A percentile compares a stretch with the other conserved stretches of the same genome.
phyloP scores from a whole-genome alignment of 1,140 invertebrate genomes.

The Sinella curviseta region DNA sequence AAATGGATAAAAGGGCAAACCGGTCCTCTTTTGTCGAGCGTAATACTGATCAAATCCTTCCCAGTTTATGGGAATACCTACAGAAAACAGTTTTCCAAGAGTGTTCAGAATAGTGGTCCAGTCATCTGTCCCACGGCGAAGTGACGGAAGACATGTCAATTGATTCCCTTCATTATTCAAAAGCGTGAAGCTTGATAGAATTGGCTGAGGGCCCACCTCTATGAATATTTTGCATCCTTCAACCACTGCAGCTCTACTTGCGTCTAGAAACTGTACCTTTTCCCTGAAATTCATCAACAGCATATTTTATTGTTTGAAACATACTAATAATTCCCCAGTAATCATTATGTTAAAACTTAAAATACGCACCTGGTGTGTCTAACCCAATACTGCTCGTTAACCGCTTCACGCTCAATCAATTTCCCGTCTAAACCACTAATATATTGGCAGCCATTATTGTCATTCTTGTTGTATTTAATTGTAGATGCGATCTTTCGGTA shows the following conservation, averaged over 20 bases:
- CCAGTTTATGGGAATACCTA: background rate
- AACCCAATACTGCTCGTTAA: background rate
- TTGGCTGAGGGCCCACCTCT: background rate
- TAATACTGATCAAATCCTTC: slow-evolving; percentile 10
- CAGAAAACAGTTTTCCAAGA: background rate
- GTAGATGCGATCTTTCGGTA: background rate
- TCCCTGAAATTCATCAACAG: too few species aligned
- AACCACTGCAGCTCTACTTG: background rate
- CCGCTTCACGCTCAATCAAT: background rate
- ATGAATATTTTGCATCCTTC: background rate
- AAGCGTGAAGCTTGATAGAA: background rate
- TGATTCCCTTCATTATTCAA: background rate
- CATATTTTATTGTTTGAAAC: too few species aligned
- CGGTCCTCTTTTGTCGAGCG: background rate
- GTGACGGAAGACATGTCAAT: background rate
- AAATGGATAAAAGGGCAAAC: background rate
- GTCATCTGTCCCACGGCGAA: background rate
- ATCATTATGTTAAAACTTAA: too few species aligned
- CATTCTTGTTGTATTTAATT: background rate
- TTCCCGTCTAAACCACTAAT: background rate
- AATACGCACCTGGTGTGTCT: background rate
- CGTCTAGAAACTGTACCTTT: background rate
- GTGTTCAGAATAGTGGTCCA: background rate
- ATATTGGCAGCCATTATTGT: background rate
- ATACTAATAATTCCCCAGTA: too few species aligned